These are phyloP conservation scores for Forbesichthys agassizii DNA, from an alignment of 2,113 vertebrate genomes.

Conservation along the genomic window DNA sequence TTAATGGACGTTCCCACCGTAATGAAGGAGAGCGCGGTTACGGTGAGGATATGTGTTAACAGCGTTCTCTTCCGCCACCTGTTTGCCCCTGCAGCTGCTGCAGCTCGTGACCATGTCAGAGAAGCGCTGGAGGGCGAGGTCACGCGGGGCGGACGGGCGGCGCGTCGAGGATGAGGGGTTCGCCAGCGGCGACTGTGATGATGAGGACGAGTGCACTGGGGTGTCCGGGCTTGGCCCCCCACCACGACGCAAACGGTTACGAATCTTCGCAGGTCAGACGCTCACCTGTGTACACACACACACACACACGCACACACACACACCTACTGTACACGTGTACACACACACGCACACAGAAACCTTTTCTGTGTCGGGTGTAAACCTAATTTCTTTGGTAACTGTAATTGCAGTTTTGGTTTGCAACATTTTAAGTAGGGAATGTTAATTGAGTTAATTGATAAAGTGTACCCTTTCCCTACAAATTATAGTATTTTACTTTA, in stretches of 20 bases:
- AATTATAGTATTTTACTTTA: too few species aligned
- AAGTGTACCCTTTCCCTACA: too few species aligned
- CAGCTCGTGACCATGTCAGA: constrained; percentile 71
- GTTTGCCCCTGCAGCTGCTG: constrained; percentile 68
- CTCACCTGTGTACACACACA: neutral
- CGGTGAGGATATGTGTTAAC: constrained; percentile 13
- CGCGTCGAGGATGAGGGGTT: constrained; percentile 70
- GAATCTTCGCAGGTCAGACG: constrained; percentile 76
- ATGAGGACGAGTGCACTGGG: constrained; percentile 78
- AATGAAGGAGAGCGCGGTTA: constrained; percentile 10
- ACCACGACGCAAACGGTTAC: constrained; percentile 73
- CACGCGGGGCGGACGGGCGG: constrained; percentile 47
- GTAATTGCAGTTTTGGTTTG: too few species aligned
- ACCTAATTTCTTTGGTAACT: too few species aligned
- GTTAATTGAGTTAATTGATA: too few species aligned
- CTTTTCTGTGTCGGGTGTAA: too few species aligned
- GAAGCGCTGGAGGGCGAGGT: constrained; percentile 72
- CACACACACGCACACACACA: neutral
- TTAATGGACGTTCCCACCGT: constrained; percentile 37
- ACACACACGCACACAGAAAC: neutral
- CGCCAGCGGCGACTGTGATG: constrained; percentile 79
- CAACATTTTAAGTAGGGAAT: too few species aligned
- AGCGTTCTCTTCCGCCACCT: constrained; percentile 31
- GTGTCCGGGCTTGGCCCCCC: constrained; percentile 76
- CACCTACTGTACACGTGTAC: neutral